These are phyloP conservation scores for Daboia siamensis DNA, from an alignment of 2,113 vertebrate species.

Conservation along the genomic window DNA sequence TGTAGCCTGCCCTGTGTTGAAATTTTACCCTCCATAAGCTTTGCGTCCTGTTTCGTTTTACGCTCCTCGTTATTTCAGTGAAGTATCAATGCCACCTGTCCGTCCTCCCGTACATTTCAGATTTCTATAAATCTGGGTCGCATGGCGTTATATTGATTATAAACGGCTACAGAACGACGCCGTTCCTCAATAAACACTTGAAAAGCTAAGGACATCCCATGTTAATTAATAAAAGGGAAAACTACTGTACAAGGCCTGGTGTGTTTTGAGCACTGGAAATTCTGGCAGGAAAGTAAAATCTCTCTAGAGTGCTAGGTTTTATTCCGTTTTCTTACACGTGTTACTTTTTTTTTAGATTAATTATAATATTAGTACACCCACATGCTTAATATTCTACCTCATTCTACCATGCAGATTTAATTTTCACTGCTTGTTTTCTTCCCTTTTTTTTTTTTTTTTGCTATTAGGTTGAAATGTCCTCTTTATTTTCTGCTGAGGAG, in stretches of 20 bases:
- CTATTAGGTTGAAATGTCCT: not conserved
- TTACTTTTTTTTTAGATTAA: too few species aligned
- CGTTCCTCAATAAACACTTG: not conserved
- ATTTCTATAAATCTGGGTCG: not conserved
- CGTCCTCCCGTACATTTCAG: not conserved
- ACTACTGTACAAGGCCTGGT: not conserved
- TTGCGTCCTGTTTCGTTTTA: not conserved
- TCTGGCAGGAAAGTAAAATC: not conserved
- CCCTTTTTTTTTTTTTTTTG: not conserved
- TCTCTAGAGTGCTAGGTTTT: not conserved
- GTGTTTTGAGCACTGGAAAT: not conserved
- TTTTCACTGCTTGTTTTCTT: not conserved
- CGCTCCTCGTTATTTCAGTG: not conserved
- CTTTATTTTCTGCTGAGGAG: not conserved
- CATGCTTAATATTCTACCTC: not conserved
- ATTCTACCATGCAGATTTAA: not conserved
- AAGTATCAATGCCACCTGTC: not conserved
- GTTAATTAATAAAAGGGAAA: not conserved
- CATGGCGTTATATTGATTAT: too few species aligned
- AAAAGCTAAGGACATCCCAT: not conserved
- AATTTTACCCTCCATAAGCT: not conserved
- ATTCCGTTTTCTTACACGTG: too few species aligned
- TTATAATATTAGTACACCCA: not conserved
- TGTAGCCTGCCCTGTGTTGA: not conserved
- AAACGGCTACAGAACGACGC: not conserved